These are phyloP conservation scores for Corythoichthys haematopterus DNA, from an alignment of 2,113 vertebrate genomes.

Conservation along the genomic window DNA sequence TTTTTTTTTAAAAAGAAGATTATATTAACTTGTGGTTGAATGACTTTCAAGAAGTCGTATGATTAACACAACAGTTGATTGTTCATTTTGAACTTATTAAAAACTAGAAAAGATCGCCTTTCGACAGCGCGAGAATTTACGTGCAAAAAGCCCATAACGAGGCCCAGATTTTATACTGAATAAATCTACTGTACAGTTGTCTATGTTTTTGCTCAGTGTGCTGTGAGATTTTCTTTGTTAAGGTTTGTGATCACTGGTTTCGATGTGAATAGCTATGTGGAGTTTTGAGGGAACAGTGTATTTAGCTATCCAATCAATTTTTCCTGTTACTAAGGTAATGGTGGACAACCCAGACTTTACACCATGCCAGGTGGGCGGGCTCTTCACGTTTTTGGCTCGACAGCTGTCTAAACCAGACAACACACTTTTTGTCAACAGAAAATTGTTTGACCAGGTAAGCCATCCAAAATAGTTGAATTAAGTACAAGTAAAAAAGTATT, in stretches of 20 bases:
- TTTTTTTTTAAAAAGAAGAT: background rate
- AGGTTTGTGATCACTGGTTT: background rate
- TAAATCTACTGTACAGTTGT: too few relatives aligned
- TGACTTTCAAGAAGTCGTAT: background rate
- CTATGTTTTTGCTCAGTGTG: too few relatives aligned
- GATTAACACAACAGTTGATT: too few relatives aligned
- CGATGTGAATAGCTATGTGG: background rate
- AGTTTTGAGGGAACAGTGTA: background rate
- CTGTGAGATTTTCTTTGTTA: too few relatives aligned
- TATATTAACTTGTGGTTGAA: too few relatives aligned
- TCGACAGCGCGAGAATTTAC: too few relatives aligned
- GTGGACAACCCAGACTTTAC: conserved; percentile 97
- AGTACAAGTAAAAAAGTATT: too few relatives aligned
- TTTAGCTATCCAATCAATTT: background rate
- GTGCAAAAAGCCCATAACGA: too few relatives aligned
- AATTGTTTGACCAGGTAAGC: conserved; percentile 92
- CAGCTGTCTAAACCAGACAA: conserved; percentile 96
- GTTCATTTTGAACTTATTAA: too few relatives aligned
- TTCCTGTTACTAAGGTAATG: conserved; percentile 80
- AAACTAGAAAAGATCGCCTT: too few relatives aligned
- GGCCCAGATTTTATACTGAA: too few relatives aligned
- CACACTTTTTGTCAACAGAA: conserved; percentile 95
- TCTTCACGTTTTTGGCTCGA: conserved; percentile 94
- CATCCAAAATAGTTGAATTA: too few relatives aligned
- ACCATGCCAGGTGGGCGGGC: conserved; percentile 93